Base-by-base conservation (phyloP, 2,888 invertebrate genomes). In the Eilema caniola region DNA sequence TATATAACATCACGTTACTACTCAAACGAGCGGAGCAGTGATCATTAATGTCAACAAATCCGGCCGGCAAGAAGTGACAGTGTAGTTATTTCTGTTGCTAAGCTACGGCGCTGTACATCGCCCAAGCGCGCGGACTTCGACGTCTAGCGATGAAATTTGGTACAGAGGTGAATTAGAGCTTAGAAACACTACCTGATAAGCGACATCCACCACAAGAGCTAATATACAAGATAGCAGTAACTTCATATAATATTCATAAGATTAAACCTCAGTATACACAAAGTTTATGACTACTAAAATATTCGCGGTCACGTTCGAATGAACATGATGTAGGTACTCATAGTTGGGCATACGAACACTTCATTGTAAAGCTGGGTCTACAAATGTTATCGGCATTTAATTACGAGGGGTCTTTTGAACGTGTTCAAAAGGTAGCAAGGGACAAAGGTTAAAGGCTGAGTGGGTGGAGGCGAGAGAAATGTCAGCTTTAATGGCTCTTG, bases 401-500 rank as follows among this genome's bases (percentile, higher is more conserved):
- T 64, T 16, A 24, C 28, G 23, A 47, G 61, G 33, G 16, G 31
- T 60, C 23, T 62, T 28, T 31, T 24, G 63, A 70, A 75, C 76
- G 74, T 78, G 74, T 65, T 81, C 70, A 68, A 76, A 63, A 72
- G 61, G 70, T 69, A 57, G n/a, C 67, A 70, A 61, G 69, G 68
- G 59, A 31, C 20, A 37, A 62, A 62, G 68, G 68, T 61, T 16
- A 53, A 47, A 31, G 37, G 37, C 24, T 23, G 53, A 61, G 61
- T 63, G 59, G 25, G 57, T 59, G 59, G 23, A 28, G 47, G 47
- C 14, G 41, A 16, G 28, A 23, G 23, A 12, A 61, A 31, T 56
- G 31, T 28, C 11, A 11, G 67, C 28, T 62, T 70, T 60, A 71
- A 71, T 47, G 62, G 41, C 63, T 59, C 47, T 72, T 70, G 28